Conservation (phyloP, 2,113 vertebrate genomes). For the Pampusana beccarii region DNA sequence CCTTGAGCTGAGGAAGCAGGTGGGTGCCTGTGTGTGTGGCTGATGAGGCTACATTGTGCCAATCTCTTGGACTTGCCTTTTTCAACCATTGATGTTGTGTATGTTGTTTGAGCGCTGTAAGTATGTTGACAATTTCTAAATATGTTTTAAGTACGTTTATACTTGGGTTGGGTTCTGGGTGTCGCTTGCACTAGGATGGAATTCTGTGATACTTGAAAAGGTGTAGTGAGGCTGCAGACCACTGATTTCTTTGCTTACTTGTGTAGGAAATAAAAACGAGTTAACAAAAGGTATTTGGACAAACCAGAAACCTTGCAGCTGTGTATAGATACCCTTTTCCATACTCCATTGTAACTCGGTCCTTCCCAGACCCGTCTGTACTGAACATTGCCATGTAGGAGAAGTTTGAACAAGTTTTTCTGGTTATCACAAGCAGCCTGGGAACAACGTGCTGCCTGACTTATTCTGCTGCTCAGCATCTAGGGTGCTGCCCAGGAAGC, state of each 20-base stretch:
- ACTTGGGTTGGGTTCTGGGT: background rate
- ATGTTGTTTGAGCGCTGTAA: background rate
- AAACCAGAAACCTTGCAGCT: background rate
- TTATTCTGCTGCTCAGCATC: background rate
- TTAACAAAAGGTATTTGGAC: background rate
- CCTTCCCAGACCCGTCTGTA: background rate
- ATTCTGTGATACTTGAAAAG: background rate
- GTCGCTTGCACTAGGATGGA: rapidly evolving
- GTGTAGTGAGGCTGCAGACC: background rate
- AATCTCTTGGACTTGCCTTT: background rate
- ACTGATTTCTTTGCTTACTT: background rate
- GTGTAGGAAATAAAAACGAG: background rate
- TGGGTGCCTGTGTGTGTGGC: rapidly evolving
- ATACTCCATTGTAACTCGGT: background rate
- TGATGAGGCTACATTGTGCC: rapidly evolving
- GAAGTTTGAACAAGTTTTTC: slow-evolving; percentile 50
- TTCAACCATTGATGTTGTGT: rapidly evolving
- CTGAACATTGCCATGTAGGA: background rate
- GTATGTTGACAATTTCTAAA: background rate
- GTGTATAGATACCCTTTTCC: background rate
- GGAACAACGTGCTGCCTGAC: background rate
- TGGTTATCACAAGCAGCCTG: slow-evolving; percentile 34
- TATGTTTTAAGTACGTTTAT: rapidly evolving
- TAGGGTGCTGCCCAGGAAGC: background rate
- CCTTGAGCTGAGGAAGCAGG: background rate